These are phyloP conservation scores for Tonatia bakeri DNA, from an alignment of 2,113 vertebrate genomes.

Conservation along the genomic window DNA sequence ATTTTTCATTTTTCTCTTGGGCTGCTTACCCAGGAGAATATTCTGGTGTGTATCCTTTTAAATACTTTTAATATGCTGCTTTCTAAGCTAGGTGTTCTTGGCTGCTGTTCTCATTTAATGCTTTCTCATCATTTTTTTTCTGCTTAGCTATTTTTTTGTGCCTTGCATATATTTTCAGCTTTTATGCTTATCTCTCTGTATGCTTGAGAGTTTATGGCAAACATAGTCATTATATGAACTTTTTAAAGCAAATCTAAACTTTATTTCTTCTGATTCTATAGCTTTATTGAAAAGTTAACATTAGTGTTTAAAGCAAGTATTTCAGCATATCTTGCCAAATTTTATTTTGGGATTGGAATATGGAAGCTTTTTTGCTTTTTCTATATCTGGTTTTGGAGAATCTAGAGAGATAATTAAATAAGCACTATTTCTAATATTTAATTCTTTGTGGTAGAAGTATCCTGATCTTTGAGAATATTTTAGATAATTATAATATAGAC, in stretches of 20 bases:
- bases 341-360: slow-evolving; percentile 43
- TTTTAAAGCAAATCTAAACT: neutral
- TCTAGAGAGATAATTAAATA: neutral
- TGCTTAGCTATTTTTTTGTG: slow-evolving; percentile 69
- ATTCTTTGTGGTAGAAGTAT: slow-evolving; percentile 8
- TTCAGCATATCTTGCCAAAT: slow-evolving; percentile 24
- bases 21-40: slow-evolving; percentile 93
- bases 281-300: neutral
- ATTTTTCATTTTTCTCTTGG: slow-evolving; percentile 90
- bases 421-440: slow-evolving; percentile 11
- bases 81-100: slow-evolving; percentile 74
- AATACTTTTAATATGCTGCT: slow-evolving; percentile 71
- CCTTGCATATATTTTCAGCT: slow-evolving; percentile 60
- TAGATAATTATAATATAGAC: neutral
- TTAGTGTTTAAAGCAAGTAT: slow-evolving; percentile 35
- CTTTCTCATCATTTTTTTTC: slow-evolving; percentile 71
- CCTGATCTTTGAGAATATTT: slow-evolving; percentile 34
- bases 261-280: slow-evolving; percentile 20
- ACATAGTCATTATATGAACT: neutral
- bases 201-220: slow-evolving; percentile 36
- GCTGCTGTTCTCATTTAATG: slow-evolving; percentile 78
- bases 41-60: slow-evolving; percentile 93
- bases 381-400: neutral
- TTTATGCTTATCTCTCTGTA: slow-evolving; percentile 57
- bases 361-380: neutral